Conservation (phyloP, 1,140 invertebrate genomes). For the Drosophila albomicans region DNA sequence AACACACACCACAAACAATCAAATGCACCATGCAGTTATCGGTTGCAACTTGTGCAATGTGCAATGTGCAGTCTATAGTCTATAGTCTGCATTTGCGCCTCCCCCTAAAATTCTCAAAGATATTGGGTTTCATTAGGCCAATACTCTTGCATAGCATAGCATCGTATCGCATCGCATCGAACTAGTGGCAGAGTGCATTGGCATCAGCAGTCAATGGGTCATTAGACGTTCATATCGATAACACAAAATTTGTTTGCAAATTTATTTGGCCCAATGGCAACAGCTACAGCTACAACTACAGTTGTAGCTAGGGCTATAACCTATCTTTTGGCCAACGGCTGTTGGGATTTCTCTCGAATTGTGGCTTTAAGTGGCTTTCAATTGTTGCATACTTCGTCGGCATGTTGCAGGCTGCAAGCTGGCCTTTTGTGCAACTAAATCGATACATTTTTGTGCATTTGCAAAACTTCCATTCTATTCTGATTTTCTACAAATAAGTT, state of each 20-base stretch:
- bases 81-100: no score
- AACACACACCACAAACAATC: neutral
- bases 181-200: neutral
- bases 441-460: constrained; percentile 24
- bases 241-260: constrained; percentile 61
- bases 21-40: constrained; percentile 41
- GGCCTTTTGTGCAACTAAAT: constrained; percentile 11
- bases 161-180: neutral
- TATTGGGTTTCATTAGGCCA: constrained; percentile 77
- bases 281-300: neutral
- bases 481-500: constrained; percentile 28
- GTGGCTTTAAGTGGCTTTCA: constrained; percentile 33
- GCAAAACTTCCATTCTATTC: constrained; percentile 4
- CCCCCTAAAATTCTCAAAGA: constrained; percentile 64
- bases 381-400: constrained; percentile 15
- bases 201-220: constrained; percentile 65
- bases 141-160: constrained; percentile 26
- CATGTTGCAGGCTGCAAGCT: constrained; percentile 12
- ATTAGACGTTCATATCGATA: constrained; percentile 63
- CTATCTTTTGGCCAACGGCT: neutral
- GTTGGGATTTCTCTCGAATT: constrained; percentile 25
- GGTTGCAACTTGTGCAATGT: constrained; percentile 61
- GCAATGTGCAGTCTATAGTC: constrained; percentile 25
- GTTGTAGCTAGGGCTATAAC: neutral
- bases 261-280: constrained; percentile 48